Conservation (phyloP, 2,797 vertebrate genomes). For the Acipenser oxyrinchus region DNA sequence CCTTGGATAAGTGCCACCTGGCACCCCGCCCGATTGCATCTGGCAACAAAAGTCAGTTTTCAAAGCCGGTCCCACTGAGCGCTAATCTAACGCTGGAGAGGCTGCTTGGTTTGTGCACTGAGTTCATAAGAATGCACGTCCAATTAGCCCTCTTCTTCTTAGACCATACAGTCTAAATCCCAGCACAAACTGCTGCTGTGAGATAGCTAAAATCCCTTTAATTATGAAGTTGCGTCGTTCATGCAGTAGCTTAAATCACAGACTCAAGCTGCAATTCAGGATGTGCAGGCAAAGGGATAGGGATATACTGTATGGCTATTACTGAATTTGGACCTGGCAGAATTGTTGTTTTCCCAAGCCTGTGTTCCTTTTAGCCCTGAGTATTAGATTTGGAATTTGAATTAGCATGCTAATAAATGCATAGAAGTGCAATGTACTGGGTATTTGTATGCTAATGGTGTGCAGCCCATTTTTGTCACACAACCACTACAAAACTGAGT, state of each 20-base stretch:
- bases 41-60: conserved; percentile 32
- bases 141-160: conserved; percentile 27
- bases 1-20: conserved; percentile 32
- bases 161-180: conserved; percentile 28
- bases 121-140: conserved; percentile 17
- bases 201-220: conserved; percentile 31
- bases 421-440: background rate
- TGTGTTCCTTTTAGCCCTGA: conserved; percentile 22
- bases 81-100: conserved; percentile 17
- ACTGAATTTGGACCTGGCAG: conserved; percentile 31
- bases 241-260: conserved; percentile 25
- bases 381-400: conserved; percentile 25
- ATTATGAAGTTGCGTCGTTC: conserved; percentile 43
- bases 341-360: conserved; percentile 46
- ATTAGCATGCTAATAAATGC: conserved; percentile 60
- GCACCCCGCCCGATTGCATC: conserved; percentile 39
- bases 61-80: conserved; percentile 10
- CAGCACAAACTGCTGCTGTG: conserved; percentile 16
- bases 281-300: conserved; percentile 26
- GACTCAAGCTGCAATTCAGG: conserved; percentile 28
- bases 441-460: conserved; percentile 24
- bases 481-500: no score
- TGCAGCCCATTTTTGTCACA: conserved; percentile 3
- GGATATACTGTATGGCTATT: conserved; percentile 38
- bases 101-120: background rate